Conservation (phyloP, 2,113 vertebrate genomes). For the Xyrauchen texanus region DNA sequence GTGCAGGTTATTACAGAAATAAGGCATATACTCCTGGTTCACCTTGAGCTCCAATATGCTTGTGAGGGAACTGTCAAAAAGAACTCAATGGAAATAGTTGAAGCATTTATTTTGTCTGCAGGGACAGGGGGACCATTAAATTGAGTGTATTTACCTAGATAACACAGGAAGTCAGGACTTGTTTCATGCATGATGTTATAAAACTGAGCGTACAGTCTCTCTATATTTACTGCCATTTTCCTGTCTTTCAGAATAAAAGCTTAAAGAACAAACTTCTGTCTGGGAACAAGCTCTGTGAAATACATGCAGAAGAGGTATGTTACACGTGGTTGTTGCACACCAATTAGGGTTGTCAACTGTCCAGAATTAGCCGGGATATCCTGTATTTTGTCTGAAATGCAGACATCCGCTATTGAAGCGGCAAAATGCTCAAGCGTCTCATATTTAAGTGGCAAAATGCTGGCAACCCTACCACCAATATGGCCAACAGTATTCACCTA, state of each 20-base stretch:
- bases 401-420: too few species aligned
- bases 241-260: conserved; percentile 90
- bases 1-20: conserved; percentile 37
- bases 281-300: conserved; percentile 92
- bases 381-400: too few species aligned
- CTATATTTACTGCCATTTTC: conserved; percentile 11
- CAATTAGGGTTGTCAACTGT: too few species aligned
- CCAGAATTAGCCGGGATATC: too few species aligned
- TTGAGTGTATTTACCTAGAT: conserved; percentile 30
- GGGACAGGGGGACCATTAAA: conserved; percentile 9
- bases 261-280: conserved; percentile 95
- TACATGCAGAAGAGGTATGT: conserved; percentile 93
- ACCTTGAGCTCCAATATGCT: conserved; percentile 35
- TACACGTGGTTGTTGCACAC: not conserved
- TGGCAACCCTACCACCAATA: too few species aligned
- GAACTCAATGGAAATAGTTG: not conserved
- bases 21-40: conserved; percentile 36
- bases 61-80: conserved; percentile 37
- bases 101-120: conserved; percentile 26
- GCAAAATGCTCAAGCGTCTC: too few species aligned
- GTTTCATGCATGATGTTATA: conserved; percentile 8
- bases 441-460: too few species aligned
- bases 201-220: not conserved
- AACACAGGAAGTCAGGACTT: conserved; percentile 19
- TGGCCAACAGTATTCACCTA: too few species aligned